Evolutionary conservation across 2,797 vertebrate genomes (phyloP).

Genomic region (Acanthis flammea): DNA sequence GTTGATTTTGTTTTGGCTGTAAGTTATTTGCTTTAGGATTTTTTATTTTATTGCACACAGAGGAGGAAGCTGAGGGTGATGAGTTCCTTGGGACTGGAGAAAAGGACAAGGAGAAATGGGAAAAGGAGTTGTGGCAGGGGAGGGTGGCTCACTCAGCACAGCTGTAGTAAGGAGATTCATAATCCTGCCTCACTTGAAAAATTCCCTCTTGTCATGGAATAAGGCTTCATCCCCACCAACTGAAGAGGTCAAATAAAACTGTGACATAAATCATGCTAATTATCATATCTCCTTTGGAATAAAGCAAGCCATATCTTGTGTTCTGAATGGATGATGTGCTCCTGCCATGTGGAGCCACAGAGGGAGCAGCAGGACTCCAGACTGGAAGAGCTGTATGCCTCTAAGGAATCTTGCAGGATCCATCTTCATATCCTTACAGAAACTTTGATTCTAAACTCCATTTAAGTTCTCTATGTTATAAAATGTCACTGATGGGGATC

Average conservation of each 20-base stretch:
- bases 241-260: not conserved
- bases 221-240: not conserved
- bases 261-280: not conserved
- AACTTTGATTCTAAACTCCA: not conserved
- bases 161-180: not conserved
- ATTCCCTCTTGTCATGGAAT: not conserved
- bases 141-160: not conserved
- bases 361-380: not conserved
- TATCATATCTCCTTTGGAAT: not conserved
- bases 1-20: not conserved
- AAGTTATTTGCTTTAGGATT: not conserved
- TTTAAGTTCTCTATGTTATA: not conserved
- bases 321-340: not conserved
- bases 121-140: not conserved
- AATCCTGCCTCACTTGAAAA: not conserved
- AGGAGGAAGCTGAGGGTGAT: not conserved
- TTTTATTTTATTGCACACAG: not conserved
- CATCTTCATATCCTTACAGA: not conserved
- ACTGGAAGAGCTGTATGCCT: rapidly evolving
- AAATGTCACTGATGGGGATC: not conserved
- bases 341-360: rapidly evolving
- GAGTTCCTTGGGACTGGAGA: not conserved
- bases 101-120: not conserved
- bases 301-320: not conserved
- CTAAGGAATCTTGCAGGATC: not conserved